These are phyloP conservation scores for Coracias cyanogaster DNA, from an alignment of 2,797 vertebrate genomes.

Conservation along the genomic window DNA sequence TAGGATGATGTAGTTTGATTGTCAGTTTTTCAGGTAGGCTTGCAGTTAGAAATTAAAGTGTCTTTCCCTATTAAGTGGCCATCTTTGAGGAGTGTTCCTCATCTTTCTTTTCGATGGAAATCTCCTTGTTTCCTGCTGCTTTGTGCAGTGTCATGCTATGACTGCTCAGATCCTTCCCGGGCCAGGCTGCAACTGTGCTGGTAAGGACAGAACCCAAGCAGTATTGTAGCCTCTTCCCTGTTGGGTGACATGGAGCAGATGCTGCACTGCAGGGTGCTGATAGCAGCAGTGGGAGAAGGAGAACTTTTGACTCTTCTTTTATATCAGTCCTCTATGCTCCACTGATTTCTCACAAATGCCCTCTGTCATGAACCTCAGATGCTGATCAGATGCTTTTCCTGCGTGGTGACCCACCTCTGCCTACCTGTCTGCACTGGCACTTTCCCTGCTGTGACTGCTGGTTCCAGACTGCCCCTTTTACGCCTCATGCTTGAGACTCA, in stretches of 20 bases:
- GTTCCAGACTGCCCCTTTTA: neutral
- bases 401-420: neutral
- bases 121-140: neutral
- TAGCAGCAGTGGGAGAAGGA: neutral
- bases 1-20: neutral
- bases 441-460: neutral
- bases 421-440: neutral
- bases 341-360: neutral
- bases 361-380: neutral
- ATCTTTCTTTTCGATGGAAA: neutral
- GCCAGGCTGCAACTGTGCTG: neutral
- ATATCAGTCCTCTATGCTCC: neutral
- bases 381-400: slow-evolving; percentile 20
- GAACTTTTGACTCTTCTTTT: neutral
- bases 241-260: neutral
- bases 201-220: neutral
- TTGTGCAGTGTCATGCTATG: neutral
- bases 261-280: neutral
- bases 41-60: neutral
- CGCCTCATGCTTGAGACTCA: rapidly evolving
- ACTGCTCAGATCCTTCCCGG: neutral
- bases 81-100: neutral
- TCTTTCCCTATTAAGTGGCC: neutral
- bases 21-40: neutral
- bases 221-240: neutral